phyloP scores from a whole-genome alignment of 2,797 vertebrate species.

The Acestrorhynchus altus region DNA sequence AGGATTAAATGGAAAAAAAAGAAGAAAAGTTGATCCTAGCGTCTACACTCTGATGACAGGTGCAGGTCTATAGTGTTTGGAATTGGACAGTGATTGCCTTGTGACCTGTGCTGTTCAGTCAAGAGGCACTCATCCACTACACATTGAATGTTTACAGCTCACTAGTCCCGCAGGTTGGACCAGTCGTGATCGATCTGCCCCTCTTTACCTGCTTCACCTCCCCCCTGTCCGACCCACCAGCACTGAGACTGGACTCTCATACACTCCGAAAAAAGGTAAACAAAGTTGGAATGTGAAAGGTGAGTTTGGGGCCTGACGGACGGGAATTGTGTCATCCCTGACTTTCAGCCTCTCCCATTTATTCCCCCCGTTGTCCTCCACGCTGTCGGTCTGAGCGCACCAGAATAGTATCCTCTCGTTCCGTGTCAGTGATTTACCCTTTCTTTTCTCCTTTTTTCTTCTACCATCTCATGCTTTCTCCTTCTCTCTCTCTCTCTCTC shows the following conservation, averaged over 20 bases:
- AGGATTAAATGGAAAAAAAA: background rate
- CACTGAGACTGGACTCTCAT: slow-evolving; percentile 65
- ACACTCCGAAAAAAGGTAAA: slow-evolving; percentile 66
- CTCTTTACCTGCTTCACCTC: slow-evolving; percentile 78
- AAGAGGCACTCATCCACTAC: slow-evolving; percentile 73
- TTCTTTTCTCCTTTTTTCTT: background rate
- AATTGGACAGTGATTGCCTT: slow-evolving; percentile 66
- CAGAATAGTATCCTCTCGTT: slow-evolving; percentile 34
- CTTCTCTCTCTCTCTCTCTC: background rate
- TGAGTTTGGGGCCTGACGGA: slow-evolving; percentile 58
- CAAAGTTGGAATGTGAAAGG: slow-evolving; percentile 70
- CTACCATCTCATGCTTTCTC: slow-evolving; percentile 26
- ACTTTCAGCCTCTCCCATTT: slow-evolving; percentile 16
- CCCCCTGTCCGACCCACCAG: slow-evolving; percentile 68
- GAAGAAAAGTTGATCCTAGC: slow-evolving; percentile 9
- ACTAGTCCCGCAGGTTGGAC: slow-evolving; percentile 67
- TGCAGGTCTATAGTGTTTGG: slow-evolving; percentile 42
- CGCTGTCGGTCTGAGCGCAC: background rate
- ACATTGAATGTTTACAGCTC: slow-evolving; percentile 78
- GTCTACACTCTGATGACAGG: slow-evolving; percentile 2
- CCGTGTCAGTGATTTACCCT: slow-evolving; percentile 34
- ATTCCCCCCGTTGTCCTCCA: background rate
- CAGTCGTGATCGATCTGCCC: slow-evolving; percentile 76
- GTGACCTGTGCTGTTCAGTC: slow-evolving; percentile 73
- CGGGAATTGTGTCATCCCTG: slow-evolving; percentile 7